Percentiles rank a stretch among this genome's conserved stretches.
Conservation (phyloP, 2,888 invertebrate genomes). For the Neoscelio sp. region DNA sequence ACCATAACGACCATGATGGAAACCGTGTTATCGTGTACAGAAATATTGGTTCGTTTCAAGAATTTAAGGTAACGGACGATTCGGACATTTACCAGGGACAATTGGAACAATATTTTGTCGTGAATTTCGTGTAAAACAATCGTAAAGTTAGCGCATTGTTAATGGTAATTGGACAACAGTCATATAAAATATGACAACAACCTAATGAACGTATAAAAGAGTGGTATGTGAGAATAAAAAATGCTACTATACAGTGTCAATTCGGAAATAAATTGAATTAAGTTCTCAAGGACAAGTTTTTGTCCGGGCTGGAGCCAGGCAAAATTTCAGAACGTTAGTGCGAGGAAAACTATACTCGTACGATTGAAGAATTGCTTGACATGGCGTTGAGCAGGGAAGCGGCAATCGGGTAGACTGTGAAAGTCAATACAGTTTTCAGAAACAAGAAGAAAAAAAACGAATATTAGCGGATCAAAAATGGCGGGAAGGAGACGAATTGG, state of each 20-base stretch:
- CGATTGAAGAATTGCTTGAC: not conserved
- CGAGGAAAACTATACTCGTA: not conserved
- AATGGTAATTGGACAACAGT: slow-evolving; percentile 58
- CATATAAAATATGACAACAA: slow-evolving; percentile 58
- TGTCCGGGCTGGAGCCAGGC: slow-evolving; percentile 34
- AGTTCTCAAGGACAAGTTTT: slow-evolving; percentile 70
- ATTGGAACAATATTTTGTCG: slow-evolving; percentile 53
- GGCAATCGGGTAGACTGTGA: not conserved
- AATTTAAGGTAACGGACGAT: slow-evolving; percentile 48
- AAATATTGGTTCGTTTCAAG: slow-evolving; percentile 39
- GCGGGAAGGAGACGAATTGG: too few species aligned
- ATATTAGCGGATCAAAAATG: not conserved
- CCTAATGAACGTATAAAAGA: slow-evolving; percentile 49
- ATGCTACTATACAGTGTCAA: slow-evolving; percentile 53
- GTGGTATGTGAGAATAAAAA: slow-evolving; percentile 74
- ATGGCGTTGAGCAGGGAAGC: not conserved
- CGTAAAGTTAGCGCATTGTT: slow-evolving; percentile 51
- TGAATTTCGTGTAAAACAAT: slow-evolving; percentile 43
- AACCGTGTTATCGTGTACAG: too few species aligned
- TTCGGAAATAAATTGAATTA: slow-evolving; percentile 59
- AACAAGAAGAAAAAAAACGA: not conserved
- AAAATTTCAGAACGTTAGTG: slow-evolving; percentile 36
- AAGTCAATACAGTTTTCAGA: not conserved
- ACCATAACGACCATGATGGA: too few species aligned
- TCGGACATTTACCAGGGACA: slow-evolving; percentile 56